Conservation (phyloP, 1,140 invertebrate species). For the Lucilia cuprina region DNA sequence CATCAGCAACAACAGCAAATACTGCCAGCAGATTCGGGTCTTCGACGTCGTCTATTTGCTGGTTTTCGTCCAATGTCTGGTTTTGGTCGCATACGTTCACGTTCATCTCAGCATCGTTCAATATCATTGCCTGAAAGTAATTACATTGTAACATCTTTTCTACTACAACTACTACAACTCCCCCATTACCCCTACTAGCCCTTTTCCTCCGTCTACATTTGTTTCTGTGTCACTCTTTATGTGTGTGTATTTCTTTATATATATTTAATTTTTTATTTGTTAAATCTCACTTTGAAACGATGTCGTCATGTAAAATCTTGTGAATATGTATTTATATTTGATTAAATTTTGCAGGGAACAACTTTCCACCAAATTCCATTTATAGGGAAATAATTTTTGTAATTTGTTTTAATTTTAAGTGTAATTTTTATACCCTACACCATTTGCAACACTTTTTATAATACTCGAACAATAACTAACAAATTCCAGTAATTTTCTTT, state of each 20-base stretch:
- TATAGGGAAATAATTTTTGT: no score
- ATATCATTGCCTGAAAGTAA: conserved; percentile 84
- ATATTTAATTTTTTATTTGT: neutral
- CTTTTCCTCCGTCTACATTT: neutral
- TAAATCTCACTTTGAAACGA: neutral
- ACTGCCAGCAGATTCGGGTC: conserved; percentile 63
- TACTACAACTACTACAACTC: neutral
- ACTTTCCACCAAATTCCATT: no score
- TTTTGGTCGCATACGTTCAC: conserved; percentile 71
- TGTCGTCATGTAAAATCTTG: neutral
- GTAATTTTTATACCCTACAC: no score
- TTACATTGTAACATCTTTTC: conserved; percentile 54
- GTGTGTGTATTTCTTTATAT: no score
- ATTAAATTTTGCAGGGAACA: no score
- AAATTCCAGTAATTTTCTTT: no score
- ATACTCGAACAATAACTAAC: no score
- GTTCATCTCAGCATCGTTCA: conserved; percentile 76
- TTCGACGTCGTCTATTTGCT: conserved; percentile 74
- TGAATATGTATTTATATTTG: neutral
- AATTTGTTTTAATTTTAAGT: no score
- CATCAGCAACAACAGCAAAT: conserved; percentile 36
- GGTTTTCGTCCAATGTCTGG: conserved; percentile 78
- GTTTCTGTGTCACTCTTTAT: neutral
- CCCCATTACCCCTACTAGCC: no score
- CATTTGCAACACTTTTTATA: no score